A percentile compares a stretch with the other conserved stretches of the same genome.
These are phyloP conservation scores for Nebria brevicollis DNA, from an alignment of 2,888 invertebrate species.

Conservation along the genomic window DNA sequence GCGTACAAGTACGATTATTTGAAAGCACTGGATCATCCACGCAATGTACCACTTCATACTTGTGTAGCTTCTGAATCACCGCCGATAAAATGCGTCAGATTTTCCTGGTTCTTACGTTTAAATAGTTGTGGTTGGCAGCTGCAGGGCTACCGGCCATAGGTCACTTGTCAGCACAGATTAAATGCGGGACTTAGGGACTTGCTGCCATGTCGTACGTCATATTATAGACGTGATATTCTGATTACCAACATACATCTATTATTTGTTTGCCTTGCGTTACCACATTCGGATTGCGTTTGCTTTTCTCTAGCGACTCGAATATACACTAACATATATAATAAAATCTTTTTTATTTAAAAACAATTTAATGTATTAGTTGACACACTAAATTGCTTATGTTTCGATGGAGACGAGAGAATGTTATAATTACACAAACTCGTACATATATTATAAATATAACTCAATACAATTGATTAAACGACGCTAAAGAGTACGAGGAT, in stretches of 20 bases:
- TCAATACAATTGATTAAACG: too few species aligned
- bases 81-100: background rate
- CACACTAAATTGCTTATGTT: background rate
- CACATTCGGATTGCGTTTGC: conserved; percentile 23
- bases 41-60: conserved; percentile 28
- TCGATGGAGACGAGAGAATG: background rate
- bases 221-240: conserved; percentile 49
- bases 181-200: conserved; percentile 59
- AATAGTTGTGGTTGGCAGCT: conserved; percentile 5
- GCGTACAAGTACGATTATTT: conserved; percentile 16
- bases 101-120: background rate
- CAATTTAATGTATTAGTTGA: background rate
- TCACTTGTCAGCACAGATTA: conserved; percentile 56
- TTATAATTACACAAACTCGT: too few species aligned
- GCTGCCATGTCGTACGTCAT: conserved; percentile 53
- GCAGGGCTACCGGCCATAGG: conserved; percentile 3
- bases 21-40: conserved; percentile 31
- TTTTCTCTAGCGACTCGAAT: conserved; percentile 36
- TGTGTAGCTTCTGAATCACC: background rate
- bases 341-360: conserved; percentile 21
- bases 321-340: conserved; percentile 45
- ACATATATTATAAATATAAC: too few species aligned
- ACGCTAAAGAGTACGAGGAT: too few species aligned
- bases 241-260: conserved; percentile 44
- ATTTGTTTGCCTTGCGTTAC: conserved; percentile 28